These are phyloP conservation scores for Papilio elwesi DNA, from an alignment of 2,888 invertebrate species.

Conservation along the genomic window DNA sequence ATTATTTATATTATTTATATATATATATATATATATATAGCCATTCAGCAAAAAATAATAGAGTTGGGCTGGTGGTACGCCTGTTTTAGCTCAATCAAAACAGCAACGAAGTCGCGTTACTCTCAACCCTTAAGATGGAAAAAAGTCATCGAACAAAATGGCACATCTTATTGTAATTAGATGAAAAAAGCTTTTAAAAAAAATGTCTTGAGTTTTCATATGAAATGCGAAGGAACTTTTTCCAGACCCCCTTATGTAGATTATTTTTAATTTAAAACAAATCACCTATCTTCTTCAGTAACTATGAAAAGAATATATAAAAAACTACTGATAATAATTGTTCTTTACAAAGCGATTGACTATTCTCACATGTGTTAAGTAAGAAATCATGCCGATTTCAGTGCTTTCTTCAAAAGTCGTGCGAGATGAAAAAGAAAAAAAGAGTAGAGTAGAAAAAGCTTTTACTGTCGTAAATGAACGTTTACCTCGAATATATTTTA, in stretches of 20 bases:
- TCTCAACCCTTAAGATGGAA: too few relatives aligned
- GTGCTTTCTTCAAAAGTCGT: neutral
- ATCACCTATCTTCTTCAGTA: neutral
- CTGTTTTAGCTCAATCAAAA: too few relatives aligned
- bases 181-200: too few relatives aligned
- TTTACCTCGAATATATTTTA: neutral
- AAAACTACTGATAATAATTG: neutral
- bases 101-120: too few relatives aligned
- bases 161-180: too few relatives aligned
- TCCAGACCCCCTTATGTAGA: neutral
- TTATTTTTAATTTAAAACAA: neutral
- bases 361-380: neutral
- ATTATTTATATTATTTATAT: too few relatives aligned
- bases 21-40: too few relatives aligned
- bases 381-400: constrained; percentile 3
- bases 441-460: neutral
- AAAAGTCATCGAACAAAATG: too few relatives aligned
- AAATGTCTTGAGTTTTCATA: too few relatives aligned
- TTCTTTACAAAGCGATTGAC: neutral
- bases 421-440: neutral
- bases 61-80: too few relatives aligned
- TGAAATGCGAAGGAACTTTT: too few relatives aligned
- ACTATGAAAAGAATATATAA: neutral
- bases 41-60: too few relatives aligned
- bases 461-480: neutral